Conservation (phyloP, 35 echinoderm and acorn worm genomes). For the Diadema setosum region DNA sequence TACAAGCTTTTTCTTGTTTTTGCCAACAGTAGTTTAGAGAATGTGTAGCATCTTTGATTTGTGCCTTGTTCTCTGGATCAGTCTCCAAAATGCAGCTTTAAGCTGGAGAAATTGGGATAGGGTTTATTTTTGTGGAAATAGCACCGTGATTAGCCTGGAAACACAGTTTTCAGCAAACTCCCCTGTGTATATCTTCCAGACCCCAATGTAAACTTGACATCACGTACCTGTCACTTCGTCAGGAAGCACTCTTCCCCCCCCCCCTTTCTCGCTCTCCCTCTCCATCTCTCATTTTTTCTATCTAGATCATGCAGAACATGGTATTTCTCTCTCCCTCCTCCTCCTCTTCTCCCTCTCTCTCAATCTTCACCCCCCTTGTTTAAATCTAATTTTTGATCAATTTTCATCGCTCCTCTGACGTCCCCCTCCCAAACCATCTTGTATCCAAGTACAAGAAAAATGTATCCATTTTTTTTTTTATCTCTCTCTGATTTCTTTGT, state of each 20-base stretch:
- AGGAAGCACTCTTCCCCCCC: not conserved
- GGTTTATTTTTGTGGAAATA: slow-evolving; percentile 4
- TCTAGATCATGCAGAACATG: not conserved
- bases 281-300: not conserved
- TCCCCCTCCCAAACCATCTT: too few species aligned
- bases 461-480: too few species aligned
- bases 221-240: not conserved
- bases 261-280: not conserved
- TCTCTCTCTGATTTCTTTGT: too few species aligned
- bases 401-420: not conserved
- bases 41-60: too few species aligned
- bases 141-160: not conserved
- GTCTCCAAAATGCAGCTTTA: not conserved
- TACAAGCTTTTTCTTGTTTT: too few species aligned
- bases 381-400: too few species aligned
- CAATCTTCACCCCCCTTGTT: not conserved
- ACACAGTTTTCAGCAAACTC: not conserved
- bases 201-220: not conserved
- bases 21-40: too few species aligned
- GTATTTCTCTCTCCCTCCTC: not conserved
- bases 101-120: not conserved
- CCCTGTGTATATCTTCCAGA: not conserved
- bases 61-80: too few species aligned
- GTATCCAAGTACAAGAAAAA: too few species aligned
- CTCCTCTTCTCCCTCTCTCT: not conserved